phyloP scores from a whole-genome alignment of 2,113 vertebrate species.

The Nestor notabilis region DNA sequence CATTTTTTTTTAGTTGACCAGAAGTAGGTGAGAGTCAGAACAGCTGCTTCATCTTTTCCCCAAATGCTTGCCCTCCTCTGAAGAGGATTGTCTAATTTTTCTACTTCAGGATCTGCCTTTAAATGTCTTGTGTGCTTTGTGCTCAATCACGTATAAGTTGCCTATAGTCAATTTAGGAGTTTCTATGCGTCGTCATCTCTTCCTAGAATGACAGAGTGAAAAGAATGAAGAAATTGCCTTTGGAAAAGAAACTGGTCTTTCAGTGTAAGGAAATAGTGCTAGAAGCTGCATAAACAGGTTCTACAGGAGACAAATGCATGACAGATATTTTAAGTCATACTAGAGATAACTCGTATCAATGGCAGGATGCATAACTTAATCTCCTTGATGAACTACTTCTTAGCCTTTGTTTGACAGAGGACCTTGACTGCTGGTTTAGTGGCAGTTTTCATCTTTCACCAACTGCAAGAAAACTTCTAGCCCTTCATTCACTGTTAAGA shows the following conservation, averaged over 20 bases:
- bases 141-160: background rate
- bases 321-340: conserved; percentile 13
- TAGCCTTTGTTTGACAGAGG: conserved; percentile 27
- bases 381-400: conserved; percentile 47
- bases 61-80: background rate
- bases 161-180: background rate
- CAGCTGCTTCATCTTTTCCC: background rate
- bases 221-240: conserved; percentile 13
- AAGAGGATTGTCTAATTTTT: background rate
- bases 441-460: conserved; percentile 35
- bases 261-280: background rate
- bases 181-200: conserved; percentile 12
- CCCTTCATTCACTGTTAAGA: conserved; percentile 28
- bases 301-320: background rate
- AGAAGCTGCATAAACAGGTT: conserved; percentile 13
- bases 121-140: conserved; percentile 2
- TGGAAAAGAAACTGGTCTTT: background rate
- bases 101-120: background rate
- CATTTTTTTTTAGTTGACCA: background rate
- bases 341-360: background rate
- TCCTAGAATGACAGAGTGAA: background rate
- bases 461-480: conserved; percentile 12
- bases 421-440: conserved; percentile 44
- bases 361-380: background rate
- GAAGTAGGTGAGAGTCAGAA: conserved; percentile 1